These are phyloP conservation scores for Ophiodon elongatus DNA, from an alignment of 2,113 vertebrate genomes.

Conservation along the genomic window DNA sequence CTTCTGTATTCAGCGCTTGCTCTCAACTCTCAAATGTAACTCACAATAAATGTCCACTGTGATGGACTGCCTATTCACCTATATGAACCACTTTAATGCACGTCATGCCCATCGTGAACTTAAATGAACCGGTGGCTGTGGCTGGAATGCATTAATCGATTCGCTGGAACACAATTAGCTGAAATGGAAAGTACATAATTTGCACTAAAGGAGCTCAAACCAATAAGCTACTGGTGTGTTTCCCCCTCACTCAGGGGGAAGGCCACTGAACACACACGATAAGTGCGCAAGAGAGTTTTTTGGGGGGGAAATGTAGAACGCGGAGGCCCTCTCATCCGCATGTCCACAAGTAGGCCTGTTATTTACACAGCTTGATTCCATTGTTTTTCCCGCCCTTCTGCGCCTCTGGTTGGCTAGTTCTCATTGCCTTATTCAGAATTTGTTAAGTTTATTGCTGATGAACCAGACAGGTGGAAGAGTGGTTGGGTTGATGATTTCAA, in stretches of 20 bases:
- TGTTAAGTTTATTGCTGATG: too few species aligned
- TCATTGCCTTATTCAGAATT: too few species aligned
- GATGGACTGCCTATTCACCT: background rate
- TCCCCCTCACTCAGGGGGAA: background rate
- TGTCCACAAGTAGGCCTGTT: too few species aligned
- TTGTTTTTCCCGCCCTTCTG: too few species aligned
- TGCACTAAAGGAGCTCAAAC: background rate
- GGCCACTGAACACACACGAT: too few species aligned
- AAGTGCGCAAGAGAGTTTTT: background rate
- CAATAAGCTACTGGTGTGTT: background rate
- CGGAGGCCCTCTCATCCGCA: too few species aligned
- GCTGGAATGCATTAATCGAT: background rate
- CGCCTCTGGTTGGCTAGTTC: background rate
- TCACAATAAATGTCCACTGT: background rate
- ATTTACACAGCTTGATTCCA: background rate
- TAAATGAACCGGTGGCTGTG: background rate
- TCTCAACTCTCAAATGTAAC: background rate
- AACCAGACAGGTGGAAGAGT: too few species aligned
- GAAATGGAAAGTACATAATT: background rate
- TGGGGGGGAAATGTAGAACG: too few species aligned
- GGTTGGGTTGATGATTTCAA: background rate
- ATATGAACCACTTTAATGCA: background rate
- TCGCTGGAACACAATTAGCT: background rate
- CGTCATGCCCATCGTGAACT: conserved; percentile 3
- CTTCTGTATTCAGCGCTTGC: background rate